phyloP scores from a whole-genome alignment of 2,113 vertebrate species.

The Lophura nycthemera region DNA sequence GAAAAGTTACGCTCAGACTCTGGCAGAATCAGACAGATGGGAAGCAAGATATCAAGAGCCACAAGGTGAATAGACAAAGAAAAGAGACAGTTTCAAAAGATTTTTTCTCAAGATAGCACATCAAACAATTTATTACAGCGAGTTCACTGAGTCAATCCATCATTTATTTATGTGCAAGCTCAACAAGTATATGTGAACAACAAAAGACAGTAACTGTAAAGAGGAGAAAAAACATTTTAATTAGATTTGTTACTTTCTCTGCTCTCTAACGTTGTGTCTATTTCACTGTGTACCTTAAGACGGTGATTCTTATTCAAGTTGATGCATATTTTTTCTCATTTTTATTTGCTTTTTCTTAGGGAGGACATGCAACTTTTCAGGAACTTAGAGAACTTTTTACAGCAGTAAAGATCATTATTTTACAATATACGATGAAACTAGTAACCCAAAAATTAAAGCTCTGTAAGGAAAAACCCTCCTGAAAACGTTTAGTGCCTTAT shows the following conservation, averaged over 20 bases:
- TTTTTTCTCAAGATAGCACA: conserved; percentile 65
- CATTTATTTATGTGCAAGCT: conserved; percentile 46
- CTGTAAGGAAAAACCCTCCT: neutral
- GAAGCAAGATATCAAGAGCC: conserved; percentile 72
- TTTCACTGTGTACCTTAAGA: neutral
- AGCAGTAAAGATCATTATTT: neutral
- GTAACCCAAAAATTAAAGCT: neutral
- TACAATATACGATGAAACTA: neutral
- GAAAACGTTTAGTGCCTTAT: neutral
- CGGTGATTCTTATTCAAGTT: conserved; percentile 17
- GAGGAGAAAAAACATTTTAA: conserved; percentile 44
- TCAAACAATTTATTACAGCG: conserved; percentile 73
- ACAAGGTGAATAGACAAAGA: conserved; percentile 73
- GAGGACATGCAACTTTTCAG: neutral
- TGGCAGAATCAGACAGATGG: conserved; percentile 72
- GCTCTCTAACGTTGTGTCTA: conserved; percentile 7
- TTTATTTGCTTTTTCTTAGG: neutral
- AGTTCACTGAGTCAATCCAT: conserved; percentile 66
- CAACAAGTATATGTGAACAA: conserved; percentile 45
- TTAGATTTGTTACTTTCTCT: conserved; percentile 48
- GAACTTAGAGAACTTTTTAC: neutral
- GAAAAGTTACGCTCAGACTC: conserved; percentile 52
- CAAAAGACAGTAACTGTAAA: conserved; percentile 61
- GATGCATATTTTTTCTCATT: neutral
- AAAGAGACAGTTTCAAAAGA: conserved; percentile 74